Evolutionary conservation across 2,797 vertebrate species (phyloP).

Genomic region (Sciurus carolinensis): DNA sequence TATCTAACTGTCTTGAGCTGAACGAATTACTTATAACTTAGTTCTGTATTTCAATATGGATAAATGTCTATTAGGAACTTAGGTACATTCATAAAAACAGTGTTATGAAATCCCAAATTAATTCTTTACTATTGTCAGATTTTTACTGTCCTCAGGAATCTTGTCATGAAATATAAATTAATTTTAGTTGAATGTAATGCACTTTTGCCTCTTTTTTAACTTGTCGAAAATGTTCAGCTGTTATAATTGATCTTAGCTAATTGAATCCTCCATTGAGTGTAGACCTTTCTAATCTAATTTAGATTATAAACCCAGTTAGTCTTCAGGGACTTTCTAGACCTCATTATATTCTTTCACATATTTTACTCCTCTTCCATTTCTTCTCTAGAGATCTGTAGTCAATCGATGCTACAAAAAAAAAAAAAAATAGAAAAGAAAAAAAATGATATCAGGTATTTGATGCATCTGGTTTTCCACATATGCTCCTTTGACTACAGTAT

Average conservation of each 20-base stretch:
- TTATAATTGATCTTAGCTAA: conserved; percentile 76
- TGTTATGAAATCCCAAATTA: conserved; percentile 38
- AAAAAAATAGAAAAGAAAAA: background rate
- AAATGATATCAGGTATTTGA: background rate
- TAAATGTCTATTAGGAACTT: conserved; percentile 54
- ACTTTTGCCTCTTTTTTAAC: conserved; percentile 4
- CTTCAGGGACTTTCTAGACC: conserved; percentile 53
- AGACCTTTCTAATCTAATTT: conserved; percentile 70
- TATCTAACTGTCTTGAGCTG: conserved; percentile 41
- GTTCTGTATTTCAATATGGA: conserved; percentile 51
- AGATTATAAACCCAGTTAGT: conserved; percentile 64
- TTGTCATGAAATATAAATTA: conserved; percentile 67
- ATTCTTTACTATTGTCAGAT: conserved; percentile 58
- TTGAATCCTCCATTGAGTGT: conserved; percentile 65
- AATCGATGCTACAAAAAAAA: background rate
- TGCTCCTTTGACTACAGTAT: background rate
- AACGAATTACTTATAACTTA: conserved; percentile 73
- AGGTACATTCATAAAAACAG: conserved; percentile 3
- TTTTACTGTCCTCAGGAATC: conserved; percentile 53
- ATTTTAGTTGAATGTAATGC: conserved; percentile 53
- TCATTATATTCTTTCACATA: conserved; percentile 69
- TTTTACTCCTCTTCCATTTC: conserved; percentile 32
- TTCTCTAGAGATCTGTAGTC: background rate
- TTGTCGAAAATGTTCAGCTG: conserved; percentile 61
- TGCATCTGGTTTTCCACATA: background rate